These are phyloP conservation scores for Novumbra hubbsi DNA, from an alignment of 2,797 vertebrate species.

Conservation along the genomic window DNA sequence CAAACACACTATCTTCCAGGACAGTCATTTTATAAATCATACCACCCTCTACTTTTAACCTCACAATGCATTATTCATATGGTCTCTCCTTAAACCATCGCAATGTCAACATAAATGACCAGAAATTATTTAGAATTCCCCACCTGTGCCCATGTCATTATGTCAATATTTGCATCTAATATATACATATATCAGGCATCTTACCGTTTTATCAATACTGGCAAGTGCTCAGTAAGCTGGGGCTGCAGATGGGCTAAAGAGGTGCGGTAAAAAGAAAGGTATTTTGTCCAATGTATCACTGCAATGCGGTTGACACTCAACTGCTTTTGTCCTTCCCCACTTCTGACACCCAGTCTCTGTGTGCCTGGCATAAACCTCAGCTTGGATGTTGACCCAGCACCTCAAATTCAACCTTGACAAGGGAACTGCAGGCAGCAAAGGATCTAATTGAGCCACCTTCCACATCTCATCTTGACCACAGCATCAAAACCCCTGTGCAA, in stretches of 20 bases:
- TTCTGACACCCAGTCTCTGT: background rate
- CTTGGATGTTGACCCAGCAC: no score
- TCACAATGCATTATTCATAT: conserved; percentile 51
- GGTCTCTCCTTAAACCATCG: conserved; percentile 28
- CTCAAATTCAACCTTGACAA: no score
- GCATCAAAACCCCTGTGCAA: no score
- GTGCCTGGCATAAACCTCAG: no score
- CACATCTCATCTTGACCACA: no score
- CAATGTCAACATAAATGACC: conserved; percentile 43
- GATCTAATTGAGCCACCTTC: no score
- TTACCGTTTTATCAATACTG: conserved; percentile 21
- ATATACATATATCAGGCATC: conserved; percentile 11
- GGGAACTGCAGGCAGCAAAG: no score
- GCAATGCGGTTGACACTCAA: no score
- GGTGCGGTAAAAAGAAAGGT: conserved; percentile 1
- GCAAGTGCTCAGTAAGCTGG: conserved; percentile 16
- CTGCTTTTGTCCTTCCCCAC: no score
- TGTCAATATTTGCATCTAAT: conserved; percentile 44
- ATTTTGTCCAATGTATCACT: conserved; percentile 10
- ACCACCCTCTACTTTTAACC: conserved; percentile 40
- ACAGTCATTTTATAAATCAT: conserved; percentile 19
- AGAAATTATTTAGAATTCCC: conserved; percentile 35
- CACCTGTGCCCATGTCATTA: background rate
- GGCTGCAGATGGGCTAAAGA: conserved; percentile 3
- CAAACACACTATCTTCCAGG: conserved; percentile 39